Base-by-base conservation (phyloP, 1,140 invertebrate genomes). In the Zaprionus tsacasi region DNA sequence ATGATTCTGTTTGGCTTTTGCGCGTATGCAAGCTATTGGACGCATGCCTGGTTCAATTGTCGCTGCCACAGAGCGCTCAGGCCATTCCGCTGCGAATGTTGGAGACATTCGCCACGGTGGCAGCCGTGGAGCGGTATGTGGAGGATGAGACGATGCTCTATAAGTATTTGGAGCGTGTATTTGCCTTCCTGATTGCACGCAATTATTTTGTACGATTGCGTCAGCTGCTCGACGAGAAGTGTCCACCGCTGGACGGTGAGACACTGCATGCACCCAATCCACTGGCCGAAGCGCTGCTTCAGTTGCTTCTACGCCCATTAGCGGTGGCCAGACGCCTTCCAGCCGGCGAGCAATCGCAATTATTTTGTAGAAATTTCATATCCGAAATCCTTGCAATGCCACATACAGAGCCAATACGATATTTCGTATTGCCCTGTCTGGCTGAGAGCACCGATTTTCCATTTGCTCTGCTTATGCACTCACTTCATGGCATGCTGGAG, bases 61-160 rank as follows among this genome's bases (percentile, higher is more conserved):
- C 77, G 12, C 60, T 76, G 6, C 70, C 90, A 70, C 65, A 89
- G 15, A 74, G 76, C 89, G 93, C 93, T 72, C 93, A 96, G 81
- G 96, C 96, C n/a, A 95, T 96, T 66, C 96, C 96, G 1, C 93
- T 97, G 40, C 93, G 96, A 82, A 95, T 96, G 91, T 88, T 97
- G 81, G 96, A 97, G 92, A 94, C 96, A n/a, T 97, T 96, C 73
- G 96, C 96, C 38, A 94, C 94, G 58, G 90, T 93, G 8, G 92
- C 95, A 13, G 92, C 94, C 6, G 93, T 94, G 6, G 93, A 94
- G 70, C 85, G 93, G 15, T 91, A 93, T 45, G 88, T 95, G 74
- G 93, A 93, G 82, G 93, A 93, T 80, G 92, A 94, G 76, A 60
- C 92, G 2, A 76, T 88, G 65, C 67, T 93, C 36, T 82, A 93